Evolutionary conservation across 2,797 vertebrate species (phyloP).

Genomic region (Uromys caudimaculatus): DNA sequence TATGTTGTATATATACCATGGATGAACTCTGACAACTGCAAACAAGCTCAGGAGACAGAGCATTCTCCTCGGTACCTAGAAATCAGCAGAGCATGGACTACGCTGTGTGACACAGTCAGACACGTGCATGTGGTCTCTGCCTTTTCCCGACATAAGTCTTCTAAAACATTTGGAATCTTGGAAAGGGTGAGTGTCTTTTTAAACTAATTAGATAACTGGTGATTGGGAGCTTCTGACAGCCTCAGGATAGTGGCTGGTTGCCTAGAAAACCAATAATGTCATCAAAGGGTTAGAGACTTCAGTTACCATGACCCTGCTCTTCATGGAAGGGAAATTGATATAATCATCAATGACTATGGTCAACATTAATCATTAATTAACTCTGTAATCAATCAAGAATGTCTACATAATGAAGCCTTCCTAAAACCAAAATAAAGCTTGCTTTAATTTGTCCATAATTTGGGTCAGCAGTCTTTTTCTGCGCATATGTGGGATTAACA

Average conservation of each 20-base stretch:
- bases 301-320: background rate
- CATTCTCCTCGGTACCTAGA: background rate
- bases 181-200: background rate
- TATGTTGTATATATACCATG: background rate
- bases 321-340: background rate
- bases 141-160: background rate
- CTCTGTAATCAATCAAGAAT: background rate
- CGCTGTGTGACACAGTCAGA: background rate
- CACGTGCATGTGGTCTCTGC: background rate
- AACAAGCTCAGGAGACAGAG: background rate
- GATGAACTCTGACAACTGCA: background rate
- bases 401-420: background rate
- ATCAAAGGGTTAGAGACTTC: background rate
- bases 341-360: background rate
- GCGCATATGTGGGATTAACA: background rate
- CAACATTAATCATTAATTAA: background rate
- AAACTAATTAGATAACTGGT: background rate
- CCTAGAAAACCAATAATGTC: background rate
- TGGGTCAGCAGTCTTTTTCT: background rate
- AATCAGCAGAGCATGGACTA: background rate
- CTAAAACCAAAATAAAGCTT: background rate
- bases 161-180: background rate
- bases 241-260: background rate
- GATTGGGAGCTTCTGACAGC: background rate
- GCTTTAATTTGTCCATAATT: background rate